phyloP scores from a whole-genome alignment of 2,888 invertebrate genomes.

The Acanthosepion pharaonis region DNA sequence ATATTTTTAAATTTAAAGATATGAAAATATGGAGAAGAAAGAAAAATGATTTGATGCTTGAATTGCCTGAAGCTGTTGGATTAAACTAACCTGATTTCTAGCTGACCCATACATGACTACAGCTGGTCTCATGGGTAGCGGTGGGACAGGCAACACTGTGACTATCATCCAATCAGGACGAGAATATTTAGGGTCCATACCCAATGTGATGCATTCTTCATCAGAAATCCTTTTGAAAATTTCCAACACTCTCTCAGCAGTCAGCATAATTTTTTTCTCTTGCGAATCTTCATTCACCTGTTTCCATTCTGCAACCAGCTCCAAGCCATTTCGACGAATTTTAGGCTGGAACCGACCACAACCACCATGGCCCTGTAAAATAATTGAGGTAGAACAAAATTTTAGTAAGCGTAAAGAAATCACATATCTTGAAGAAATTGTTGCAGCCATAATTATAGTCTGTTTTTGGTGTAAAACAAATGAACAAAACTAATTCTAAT shows the following conservation, averaged over 20 bases:
- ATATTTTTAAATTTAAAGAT: too few species aligned
- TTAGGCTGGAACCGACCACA: constrained; percentile 98
- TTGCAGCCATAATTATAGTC: not conserved
- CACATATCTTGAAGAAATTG: not conserved
- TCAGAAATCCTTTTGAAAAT: constrained; percentile 87
- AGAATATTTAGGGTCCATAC: constrained; percentile 94
- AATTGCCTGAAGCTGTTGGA: not conserved
- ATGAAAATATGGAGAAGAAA: not conserved
- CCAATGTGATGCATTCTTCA: constrained; percentile 94
- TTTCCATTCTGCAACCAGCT: constrained; percentile 97
- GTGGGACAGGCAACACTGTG: constrained; percentile 97
- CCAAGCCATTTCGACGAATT: constrained; percentile 90
- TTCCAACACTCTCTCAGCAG: constrained; percentile 97
- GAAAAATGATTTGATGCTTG: too few species aligned
- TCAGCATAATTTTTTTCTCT: constrained; percentile 91
- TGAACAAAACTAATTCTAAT: too few species aligned
- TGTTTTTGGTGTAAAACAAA: not conserved
- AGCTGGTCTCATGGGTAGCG: constrained; percentile 94
- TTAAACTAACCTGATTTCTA: constrained; percentile 82
- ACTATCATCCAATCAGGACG: constrained; percentile 99
- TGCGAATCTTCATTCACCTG: constrained; percentile 98
- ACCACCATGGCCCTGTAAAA: constrained; percentile 86
- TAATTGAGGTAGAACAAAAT: not conserved
- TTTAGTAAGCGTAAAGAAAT: not conserved
- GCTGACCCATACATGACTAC: constrained; percentile 98